A percentile compares a stretch with the other conserved stretches of the same genome.
Evolutionary conservation across 1,140 invertebrate genomes (phyloP).

Genomic region (Euura saliciscinereae): DNA sequence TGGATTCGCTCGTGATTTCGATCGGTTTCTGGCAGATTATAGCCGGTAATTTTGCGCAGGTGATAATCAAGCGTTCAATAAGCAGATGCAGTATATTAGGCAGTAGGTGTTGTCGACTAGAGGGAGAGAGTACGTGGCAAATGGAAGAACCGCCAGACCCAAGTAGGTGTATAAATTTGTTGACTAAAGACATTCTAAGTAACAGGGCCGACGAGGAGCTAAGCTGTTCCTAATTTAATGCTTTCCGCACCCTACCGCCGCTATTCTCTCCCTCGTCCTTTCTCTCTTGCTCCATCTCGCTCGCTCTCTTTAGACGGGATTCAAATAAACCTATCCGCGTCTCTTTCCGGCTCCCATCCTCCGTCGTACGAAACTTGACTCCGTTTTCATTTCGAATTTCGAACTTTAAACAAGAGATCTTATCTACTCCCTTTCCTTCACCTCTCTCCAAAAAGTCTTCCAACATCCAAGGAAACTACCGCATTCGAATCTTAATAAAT

Average conservation of each 20-base stretch:
- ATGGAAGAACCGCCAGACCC: constrained; percentile 6
- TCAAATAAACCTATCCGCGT: not conserved
- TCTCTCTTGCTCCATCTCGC: not conserved
- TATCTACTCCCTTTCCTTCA: constrained; percentile 24
- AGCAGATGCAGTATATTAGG: not conserved
- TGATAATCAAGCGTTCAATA: too few species aligned
- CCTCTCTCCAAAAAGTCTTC: not conserved
- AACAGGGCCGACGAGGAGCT: constrained; percentile 10
- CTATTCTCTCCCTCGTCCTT: not conserved
- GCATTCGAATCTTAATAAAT: not conserved
- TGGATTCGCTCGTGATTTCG: too few species aligned
- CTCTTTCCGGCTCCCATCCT: not conserved
- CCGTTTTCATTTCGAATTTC: constrained; percentile 39
- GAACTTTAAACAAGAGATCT: constrained; percentile 47
- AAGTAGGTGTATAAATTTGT: constrained; percentile 12
- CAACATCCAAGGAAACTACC: not conserved
- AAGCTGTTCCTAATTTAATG: constrained; percentile 15
- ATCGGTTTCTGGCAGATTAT: too few species aligned
- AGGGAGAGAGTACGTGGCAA: not conserved
- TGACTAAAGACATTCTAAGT: constrained; percentile 16
- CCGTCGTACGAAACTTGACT: constrained; percentile 5
- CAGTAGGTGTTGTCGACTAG: not conserved
- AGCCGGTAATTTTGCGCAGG: too few species aligned
- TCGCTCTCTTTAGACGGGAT: not conserved
- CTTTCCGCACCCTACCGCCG: constrained; percentile 9